A percentile compares a stretch with the other conserved stretches of the same genome.
Evolutionary conservation across 2,797 vertebrate species (phyloP).

Genomic region (Sandelia bainsii): DNA sequence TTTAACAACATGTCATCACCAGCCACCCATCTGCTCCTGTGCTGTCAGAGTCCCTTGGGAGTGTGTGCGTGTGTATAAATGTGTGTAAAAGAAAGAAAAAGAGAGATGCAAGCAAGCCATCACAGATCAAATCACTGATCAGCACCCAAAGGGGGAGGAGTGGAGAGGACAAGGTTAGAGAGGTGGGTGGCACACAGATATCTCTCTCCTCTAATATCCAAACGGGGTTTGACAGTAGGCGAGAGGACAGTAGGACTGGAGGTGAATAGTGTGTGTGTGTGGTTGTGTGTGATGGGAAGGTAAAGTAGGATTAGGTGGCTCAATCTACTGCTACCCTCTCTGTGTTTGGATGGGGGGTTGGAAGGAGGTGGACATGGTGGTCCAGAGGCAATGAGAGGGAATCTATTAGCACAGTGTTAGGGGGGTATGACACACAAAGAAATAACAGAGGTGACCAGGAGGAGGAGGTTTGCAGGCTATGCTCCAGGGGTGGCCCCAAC

Average conservation of each 20-base stretch:
- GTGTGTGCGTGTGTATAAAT: constrained; percentile 32
- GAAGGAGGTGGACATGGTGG: constrained; percentile 60
- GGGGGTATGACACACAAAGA: constrained; percentile 56
- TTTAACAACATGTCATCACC: constrained; percentile 85
- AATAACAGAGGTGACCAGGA: constrained; percentile 22
- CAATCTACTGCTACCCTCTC: constrained; percentile 60
- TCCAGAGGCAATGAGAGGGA: constrained; percentile 67
- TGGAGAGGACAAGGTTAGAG: constrained; percentile 63
- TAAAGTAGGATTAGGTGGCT: constrained; percentile 66
- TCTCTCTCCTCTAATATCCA: constrained; percentile 48
- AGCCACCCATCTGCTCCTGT: constrained; percentile 87
- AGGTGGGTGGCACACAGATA: constrained; percentile 59
- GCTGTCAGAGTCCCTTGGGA: constrained; percentile 82
- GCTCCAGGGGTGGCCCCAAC: constrained; percentile 60
- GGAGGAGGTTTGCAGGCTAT: constrained; percentile 41
- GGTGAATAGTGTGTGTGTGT: constrained; percentile 22
- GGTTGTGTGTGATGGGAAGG: constrained; percentile 43
- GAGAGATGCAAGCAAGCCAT: constrained; percentile 72
- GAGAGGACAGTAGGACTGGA: constrained; percentile 33
- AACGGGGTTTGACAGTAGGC: constrained; percentile 48
- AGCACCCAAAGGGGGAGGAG: constrained; percentile 67
- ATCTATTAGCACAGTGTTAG: constrained; percentile 58
- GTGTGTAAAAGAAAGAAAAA: constrained; percentile 23
- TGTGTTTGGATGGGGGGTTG: constrained; percentile 69
- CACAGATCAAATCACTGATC: constrained; percentile 78